Evolutionary conservation across 2,888 invertebrate genomes (phyloP), one percentile per base, ranked within the genome.

Genomic region (Phaonia tiefii): DNA sequence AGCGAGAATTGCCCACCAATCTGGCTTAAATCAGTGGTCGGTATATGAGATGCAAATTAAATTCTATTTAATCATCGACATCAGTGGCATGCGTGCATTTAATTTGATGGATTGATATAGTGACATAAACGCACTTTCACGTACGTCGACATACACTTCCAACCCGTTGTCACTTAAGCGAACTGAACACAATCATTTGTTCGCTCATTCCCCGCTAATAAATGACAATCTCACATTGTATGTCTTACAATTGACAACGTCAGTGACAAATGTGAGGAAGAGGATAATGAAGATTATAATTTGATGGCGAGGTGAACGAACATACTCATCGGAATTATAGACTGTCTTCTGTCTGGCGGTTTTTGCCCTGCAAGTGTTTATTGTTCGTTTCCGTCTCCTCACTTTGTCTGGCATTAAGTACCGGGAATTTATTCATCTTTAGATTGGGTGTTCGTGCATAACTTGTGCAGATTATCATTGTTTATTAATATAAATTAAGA

Each of bases 401-500:
- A 56, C 42, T 37, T 71, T 65, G 63, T 71, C 71, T 67, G 75
- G 67, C 49, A 67, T 71, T 37, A 71, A 75, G 75, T 71, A 66
- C 31, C 66, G n/a, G 15, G 5, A 11, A 42, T 20, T 49, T 66
- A 71, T 75, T 66, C 58, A 65, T 66, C 31, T 56, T 22, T 51
- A 51, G 11, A 51, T 51, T 22, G 44, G 11, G 15, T 44, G 56
- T 54, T 44, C 42, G 20, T 25, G 66, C 78, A 81, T 81, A 75
- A 80, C 60, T 78, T 81, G 70, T 72, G 44, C 56, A 65, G 66
- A 75, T 81, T 71, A 77, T 75, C 74, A 80, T 77, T 67, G 74
- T 49, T 75, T 72, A 77, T 81, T 77, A 71, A 81, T 71, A 78
- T 75, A 75, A 81, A 81, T 81, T 81, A 75, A 81, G 81, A 63